Conservation (phyloP, 2,797 vertebrate species). For the Fringilla coelebs region DNA sequence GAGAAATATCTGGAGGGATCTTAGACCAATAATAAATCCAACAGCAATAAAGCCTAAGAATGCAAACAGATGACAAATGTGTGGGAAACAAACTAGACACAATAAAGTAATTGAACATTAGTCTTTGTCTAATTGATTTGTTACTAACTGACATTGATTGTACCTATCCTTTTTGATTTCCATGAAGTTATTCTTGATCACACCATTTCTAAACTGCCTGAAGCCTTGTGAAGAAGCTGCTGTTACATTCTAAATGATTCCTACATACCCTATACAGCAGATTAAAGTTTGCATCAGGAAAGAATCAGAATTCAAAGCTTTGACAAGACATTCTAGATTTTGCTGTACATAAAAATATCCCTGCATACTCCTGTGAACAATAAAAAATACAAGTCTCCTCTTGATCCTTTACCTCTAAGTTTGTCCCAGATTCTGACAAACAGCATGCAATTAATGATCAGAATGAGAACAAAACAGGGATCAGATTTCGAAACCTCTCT, state of each 20-base stretch:
- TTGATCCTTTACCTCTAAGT: not conserved
- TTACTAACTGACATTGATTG: conserved; percentile 3
- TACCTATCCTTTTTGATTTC: not conserved
- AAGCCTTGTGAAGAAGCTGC: not conserved
- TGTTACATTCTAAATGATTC: not conserved
- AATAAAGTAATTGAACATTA: conserved; percentile 15
- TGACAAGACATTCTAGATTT: not conserved
- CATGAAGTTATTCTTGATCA: not conserved
- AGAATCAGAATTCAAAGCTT: not conserved
- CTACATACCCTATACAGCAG: not conserved
- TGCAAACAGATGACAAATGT: not conserved
- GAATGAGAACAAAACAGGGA: not conserved
- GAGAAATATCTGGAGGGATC: not conserved
- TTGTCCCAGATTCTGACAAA: conserved; percentile 5
- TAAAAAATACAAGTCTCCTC: not conserved
- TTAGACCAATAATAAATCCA: not conserved
- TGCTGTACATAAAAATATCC: not conserved
- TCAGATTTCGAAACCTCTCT: not conserved
- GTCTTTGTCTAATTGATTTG: not conserved
- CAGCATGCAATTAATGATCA: not conserved
- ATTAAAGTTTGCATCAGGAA: not conserved
- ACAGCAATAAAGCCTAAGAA: not conserved
- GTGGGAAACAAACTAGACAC: conserved; percentile 2
- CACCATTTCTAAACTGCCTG: not conserved
- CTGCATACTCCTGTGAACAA: not conserved